Evolutionary conservation across 2,888 invertebrate species (phyloP), one percentile per base, ranked within the genome.

Genomic region (Drosophila kokeensis): DNA sequence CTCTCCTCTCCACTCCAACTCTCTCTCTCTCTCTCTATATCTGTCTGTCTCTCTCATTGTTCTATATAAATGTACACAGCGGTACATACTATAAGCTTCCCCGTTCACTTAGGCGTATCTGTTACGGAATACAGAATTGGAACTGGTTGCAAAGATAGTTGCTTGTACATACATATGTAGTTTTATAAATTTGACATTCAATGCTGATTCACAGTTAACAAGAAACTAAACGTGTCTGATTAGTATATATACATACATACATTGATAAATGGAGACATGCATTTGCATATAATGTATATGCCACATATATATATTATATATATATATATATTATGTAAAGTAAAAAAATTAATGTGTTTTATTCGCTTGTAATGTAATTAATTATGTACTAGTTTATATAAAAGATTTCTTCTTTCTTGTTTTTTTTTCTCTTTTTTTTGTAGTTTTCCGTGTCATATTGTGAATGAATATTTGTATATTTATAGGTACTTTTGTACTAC

Each of bases 281-380:
- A 61, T 66, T 74, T 59, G 65, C 62, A 45, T 60, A 66, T 45
- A 50, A 40, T 59, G 53, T 52, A 53, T 54, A 38, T 50, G 40
- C n/a, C 18, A 40, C n/a, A 49, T 63, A 40, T 61, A 13, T 45
- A 50, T 54, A 72, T 54, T 54, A 78, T 64, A 73, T 69, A 69
- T 67, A 53, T 65, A 83, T 82, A 83, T 83, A 82, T 45, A 24
- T 45, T 45, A 45, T 45, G 15, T 45, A 83, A 82, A 82, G 82
- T 82, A 83, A 79, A 82, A 83, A 78, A 71, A 72, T 70, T 67
- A 76, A 45, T 74, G 50, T 63, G 52, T 50, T 53, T 53, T 79
- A 48, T 61, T 64, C 74, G 55, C 69, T 73, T 77, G 64, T 76
- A 24, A 24, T 45, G 67, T 65, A 68, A 59, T 64, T 76, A 53